Evolutionary conservation across 2,888 invertebrate genomes (phyloP), one percentile per base, ranked within the genome.

Genomic region (Tetragonula carbonaria): DNA sequence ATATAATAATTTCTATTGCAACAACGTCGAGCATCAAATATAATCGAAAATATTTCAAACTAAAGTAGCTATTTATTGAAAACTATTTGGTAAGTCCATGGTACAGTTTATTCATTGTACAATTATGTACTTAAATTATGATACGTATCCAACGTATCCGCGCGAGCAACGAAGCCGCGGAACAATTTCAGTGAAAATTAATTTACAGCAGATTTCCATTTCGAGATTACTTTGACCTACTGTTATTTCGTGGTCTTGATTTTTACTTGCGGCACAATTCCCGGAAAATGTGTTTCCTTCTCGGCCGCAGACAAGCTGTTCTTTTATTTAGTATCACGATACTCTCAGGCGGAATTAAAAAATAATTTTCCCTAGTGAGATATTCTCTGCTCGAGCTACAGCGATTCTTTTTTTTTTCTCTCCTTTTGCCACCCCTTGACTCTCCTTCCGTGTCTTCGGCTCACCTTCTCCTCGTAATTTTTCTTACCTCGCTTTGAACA

Each of bases 231-330:
- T 53, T 70, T 70, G 53, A 70, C 70, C 53, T 53, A 51, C 28
- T 23, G 68, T 68, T 68, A 53, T 53, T 70, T 33, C 70, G 53
- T 33, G 53, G 28, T 70, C 70, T 53, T 70, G 70, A 53, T 70
- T 70, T 65, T 33, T 53, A 70, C 70, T 70, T 53, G 53, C 70
- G 33, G 70, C 33, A 70, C 70, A 70, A 53, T 70, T 70, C 53
- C 33, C 33, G 70, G 28, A 53, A 53, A 70, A 53, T 33, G 70
- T 53, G 70, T 53, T 53, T 70, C 70, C 33, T 14, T 16, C 28
- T 33, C 50, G 18, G 18, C 68, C 51, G 50, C 68, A 51, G 68
- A 51, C 50, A 51, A 68, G 23, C n/a, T 28, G 68, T 4, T 68
- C 28, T 70, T 70, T 70, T 70, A 70, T 70, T 70, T 53, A 70